phyloP scores from a whole-genome alignment of 2,888 invertebrate genomes.

The Thalpophila matura region DNA sequence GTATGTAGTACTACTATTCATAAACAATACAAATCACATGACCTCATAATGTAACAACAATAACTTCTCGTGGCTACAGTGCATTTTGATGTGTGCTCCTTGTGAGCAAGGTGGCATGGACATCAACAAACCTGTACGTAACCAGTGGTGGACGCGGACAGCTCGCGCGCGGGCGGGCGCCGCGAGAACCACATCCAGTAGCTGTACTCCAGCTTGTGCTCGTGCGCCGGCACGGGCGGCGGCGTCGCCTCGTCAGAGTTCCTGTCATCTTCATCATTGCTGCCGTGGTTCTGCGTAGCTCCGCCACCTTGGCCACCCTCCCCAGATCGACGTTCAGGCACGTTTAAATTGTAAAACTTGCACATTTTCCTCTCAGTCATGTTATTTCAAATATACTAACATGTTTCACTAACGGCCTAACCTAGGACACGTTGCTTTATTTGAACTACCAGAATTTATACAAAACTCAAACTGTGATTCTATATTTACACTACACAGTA shows the following conservation, averaged over 20 bases:
- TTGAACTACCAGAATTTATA: constrained; percentile 75
- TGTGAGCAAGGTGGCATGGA: constrained; percentile 9
- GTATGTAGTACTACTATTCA: constrained; percentile 11
- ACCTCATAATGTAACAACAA: neutral
- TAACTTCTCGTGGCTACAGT: neutral
- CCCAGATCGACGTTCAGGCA: constrained; percentile 88
- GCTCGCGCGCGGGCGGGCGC: constrained; percentile 88
- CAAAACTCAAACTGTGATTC: constrained; percentile 71
- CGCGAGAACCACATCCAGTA: constrained; percentile 97
- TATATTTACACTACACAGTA: constrained; percentile 72
- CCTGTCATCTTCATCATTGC: constrained; percentile 83
- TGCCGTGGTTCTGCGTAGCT: constrained; percentile 78
- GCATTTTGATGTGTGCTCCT: neutral
- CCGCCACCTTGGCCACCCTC: constrained; percentile 78
- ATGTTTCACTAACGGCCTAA: constrained; percentile 90
- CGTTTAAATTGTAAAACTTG: constrained; percentile 90
- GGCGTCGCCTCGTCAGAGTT: constrained; percentile 79
- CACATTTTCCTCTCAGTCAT: constrained; percentile 91
- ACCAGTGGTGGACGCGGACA: constrained; percentile 84
- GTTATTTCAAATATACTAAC: constrained; percentile 88
- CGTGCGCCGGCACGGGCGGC: constrained; percentile 93
- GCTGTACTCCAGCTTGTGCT: constrained; percentile 97
- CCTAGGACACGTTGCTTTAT: constrained; percentile 89
- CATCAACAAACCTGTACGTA: constrained; percentile 83
- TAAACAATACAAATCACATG: constrained; percentile 15